Base-by-base conservation (phyloP, 2,888 invertebrate species). In the Drosophila anomelani region DNA sequence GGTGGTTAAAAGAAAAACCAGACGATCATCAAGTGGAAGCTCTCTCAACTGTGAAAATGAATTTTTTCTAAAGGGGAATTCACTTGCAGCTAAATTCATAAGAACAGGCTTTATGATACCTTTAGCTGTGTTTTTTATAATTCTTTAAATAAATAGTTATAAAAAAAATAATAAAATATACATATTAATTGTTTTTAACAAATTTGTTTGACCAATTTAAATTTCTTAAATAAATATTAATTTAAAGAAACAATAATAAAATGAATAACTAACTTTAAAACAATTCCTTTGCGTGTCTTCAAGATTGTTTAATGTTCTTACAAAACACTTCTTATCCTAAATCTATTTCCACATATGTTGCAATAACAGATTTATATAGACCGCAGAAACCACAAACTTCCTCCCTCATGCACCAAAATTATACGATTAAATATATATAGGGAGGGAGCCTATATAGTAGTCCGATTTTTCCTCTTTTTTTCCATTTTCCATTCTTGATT, bases 311-410 rank as follows among this genome's bases (percentile, higher is more conserved):
- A 15, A n/a, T 6, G 39, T 39, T 17, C 20, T 20, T 43, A 36
- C 44, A 59, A 63, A 46, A 36, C 8, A 29, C 47, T 13, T 36
- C 62, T 61, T 61, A 66, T 66, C 66, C 57, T 3, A 49, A 68
- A 57, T 57, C 41, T 49, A 36, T 68, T 49, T 10, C 69, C 56
- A 55, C 56, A 55, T 29, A 32, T 68, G 69, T 69, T 49, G 69
- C 68, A 49, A 17, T 36, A 38, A 32, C 36, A 20, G 34, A 36
- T 17, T 34, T 29, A 39, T 64, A n/a, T 41, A 58, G 78, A 82
- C 82, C 85, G 71, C 81, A 85, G 71, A 85, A 86, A 77, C 85
- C 81, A 79, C 81, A 82, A 75, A 81, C 85, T 87, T 82, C 82
- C 82, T 87, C 69, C 60, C 66, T 62, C 61, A 51, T 36, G 36